These are phyloP conservation scores for Eulemur coronatus DNA, from an alignment of 2,797 vertebrate species.

Conservation along the genomic window DNA sequence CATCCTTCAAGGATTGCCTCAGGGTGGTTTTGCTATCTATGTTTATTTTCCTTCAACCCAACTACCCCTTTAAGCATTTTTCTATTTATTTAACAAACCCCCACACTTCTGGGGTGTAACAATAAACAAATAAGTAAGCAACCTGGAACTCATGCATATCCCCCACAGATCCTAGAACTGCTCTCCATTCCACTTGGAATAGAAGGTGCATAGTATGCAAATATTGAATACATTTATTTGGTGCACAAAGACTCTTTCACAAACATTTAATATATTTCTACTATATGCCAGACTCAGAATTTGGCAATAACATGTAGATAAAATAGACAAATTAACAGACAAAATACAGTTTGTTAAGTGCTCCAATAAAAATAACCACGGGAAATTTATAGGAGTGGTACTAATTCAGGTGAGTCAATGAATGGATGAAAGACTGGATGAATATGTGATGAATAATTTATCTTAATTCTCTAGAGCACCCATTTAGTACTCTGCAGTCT, in stretches of 20 bases:
- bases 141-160: background rate
- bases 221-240: background rate
- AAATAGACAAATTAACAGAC: background rate
- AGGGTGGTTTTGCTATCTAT: background rate
- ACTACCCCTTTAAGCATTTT: background rate
- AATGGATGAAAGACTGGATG: background rate
- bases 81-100: background rate
- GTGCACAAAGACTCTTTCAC: background rate
- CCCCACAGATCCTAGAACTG: background rate
- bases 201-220: background rate
- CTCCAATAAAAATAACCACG: background rate
- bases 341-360: background rate
- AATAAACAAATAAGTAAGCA: background rate
- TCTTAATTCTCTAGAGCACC: slow-evolving; percentile 2
- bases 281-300: background rate
- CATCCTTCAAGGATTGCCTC: background rate
- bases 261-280: slow-evolving; percentile 31
- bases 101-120: background rate
- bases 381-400: background rate
- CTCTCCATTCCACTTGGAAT: slow-evolving; percentile 26
- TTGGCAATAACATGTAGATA: background rate
- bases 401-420: background rate
- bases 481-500: background rate
- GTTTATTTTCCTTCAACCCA: background rate
- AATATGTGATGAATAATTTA: slow-evolving; percentile 26